phyloP scores from a whole-genome alignment of 2,797 vertebrate species.

The Adrianichthys oophorus region DNA sequence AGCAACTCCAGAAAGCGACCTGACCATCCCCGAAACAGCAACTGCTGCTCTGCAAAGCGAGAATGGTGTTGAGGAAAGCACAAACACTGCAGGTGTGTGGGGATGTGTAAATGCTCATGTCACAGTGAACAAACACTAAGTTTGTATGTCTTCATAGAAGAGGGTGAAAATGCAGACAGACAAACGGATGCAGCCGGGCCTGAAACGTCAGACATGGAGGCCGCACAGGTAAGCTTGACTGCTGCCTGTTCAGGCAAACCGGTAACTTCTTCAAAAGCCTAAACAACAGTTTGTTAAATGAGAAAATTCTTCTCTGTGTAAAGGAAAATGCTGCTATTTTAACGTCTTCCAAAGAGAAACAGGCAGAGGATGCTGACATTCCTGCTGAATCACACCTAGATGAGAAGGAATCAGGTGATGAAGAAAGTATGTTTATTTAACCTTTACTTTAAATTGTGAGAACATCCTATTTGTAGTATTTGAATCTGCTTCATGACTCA shows the following conservation, averaged over 20 bases:
- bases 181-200: conserved; percentile 3
- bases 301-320: background rate
- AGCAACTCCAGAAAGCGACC: conserved; percentile 4
- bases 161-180: conserved; percentile 16
- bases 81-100: conserved; percentile 39
- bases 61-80: conserved; percentile 10
- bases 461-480: background rate
- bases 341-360: conserved; percentile 25
- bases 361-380: conserved; percentile 8
- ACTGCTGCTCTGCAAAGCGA: background rate
- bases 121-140: background rate
- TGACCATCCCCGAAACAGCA: background rate
- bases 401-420: conserved; percentile 4
- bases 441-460: background rate
- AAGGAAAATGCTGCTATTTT: conserved; percentile 31
- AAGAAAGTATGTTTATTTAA: conserved; percentile 21
- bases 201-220: conserved; percentile 2
- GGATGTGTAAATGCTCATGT: background rate
- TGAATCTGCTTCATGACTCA: background rate
- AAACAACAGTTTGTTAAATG: background rate
- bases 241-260: background rate
- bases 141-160: conserved; percentile 20
- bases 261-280: background rate
- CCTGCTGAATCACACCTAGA: conserved; percentile 17
- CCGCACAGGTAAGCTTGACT: conserved; percentile 50